Conservation (phyloP, 2,113 vertebrate species). For the Apeltes quadracus region DNA sequence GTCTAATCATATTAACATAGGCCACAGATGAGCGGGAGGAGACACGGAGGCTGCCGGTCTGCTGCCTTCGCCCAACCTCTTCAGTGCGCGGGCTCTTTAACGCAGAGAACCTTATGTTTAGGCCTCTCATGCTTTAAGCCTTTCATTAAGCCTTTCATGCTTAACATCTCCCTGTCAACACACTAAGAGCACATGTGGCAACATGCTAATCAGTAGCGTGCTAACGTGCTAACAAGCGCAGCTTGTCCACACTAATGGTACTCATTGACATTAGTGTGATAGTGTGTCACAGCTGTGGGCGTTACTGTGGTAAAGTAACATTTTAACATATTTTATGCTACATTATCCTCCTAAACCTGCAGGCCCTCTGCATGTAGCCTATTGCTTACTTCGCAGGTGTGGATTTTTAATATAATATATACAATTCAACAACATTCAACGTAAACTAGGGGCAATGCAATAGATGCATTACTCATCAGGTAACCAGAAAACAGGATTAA, state of each 20-base stretch:
- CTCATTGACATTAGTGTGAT: not conserved
- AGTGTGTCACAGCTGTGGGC: no score
- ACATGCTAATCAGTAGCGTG: not conserved
- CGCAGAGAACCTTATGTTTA: constrained; percentile 29
- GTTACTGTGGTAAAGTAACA: no score
- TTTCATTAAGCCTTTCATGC: not conserved
- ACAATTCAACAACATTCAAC: no score
- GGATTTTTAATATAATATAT: no score
- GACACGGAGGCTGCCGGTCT: constrained; percentile 49
- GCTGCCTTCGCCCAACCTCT: constrained; percentile 26
- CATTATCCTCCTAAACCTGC: no score
- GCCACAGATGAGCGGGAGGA: constrained; percentile 72
- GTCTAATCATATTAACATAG: constrained; percentile 81
- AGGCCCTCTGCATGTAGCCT: no score
- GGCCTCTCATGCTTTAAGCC: no score
- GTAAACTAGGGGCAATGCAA: not conserved
- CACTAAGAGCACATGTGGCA: not conserved
- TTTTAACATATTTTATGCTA: no score
- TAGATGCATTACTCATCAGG: not conserved
- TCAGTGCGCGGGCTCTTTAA: constrained; percentile 25
- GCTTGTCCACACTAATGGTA: not conserved
- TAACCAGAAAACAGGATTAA: not conserved
- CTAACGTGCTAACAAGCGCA: not conserved
- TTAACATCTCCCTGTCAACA: not conserved
- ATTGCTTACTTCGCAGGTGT: not conserved